Conservation (phyloP, 2,797 vertebrate genomes). For the Helostoma temminkii region DNA sequence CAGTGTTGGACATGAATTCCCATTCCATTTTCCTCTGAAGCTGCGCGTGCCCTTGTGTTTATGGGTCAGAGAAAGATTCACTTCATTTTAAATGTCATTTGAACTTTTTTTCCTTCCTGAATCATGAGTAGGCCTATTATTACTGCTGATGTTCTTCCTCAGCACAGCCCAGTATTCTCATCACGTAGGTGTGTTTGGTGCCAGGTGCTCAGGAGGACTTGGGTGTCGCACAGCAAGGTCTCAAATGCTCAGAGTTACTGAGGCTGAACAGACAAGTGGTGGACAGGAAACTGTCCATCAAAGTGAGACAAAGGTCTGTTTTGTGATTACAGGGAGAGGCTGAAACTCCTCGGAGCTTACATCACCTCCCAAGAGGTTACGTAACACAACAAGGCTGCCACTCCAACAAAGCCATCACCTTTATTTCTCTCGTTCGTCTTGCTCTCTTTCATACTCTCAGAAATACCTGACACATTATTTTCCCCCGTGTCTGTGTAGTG, state of each 20-base stretch:
- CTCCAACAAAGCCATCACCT: slow-evolving; percentile 63
- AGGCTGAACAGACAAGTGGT: slow-evolving; percentile 50
- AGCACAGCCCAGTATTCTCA: slow-evolving; percentile 29
- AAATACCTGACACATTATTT: slow-evolving; percentile 65
- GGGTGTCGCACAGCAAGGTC: slow-evolving; percentile 30
- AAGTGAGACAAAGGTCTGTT: slow-evolving; percentile 74
- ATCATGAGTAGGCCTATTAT: slow-evolving; percentile 30
- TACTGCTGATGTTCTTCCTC: slow-evolving; percentile 20
- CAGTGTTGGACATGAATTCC: slow-evolving; percentile 34
- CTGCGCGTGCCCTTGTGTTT: slow-evolving; percentile 21
- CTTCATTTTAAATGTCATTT: slow-evolving; percentile 33
- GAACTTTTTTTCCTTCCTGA: slow-evolving; percentile 21
- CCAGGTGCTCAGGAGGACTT: slow-evolving; percentile 45
- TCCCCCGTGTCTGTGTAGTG: slow-evolving; percentile 33
- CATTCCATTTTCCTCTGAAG: slow-evolving; percentile 31
- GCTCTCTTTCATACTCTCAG: slow-evolving; percentile 50
- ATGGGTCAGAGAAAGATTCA: slow-evolving; percentile 34
- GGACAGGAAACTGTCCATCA: slow-evolving; percentile 74
- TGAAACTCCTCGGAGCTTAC: slow-evolving; percentile 77
- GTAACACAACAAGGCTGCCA: slow-evolving; percentile 68
- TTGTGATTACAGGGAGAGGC: slow-evolving; percentile 77
- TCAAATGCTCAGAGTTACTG: slow-evolving; percentile 37
- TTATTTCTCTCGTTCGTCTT: slow-evolving; percentile 22
- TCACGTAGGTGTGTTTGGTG: slow-evolving; percentile 35
- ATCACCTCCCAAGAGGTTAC: slow-evolving; percentile 76